Evolutionary conservation across 2,797 vertebrate genomes (phyloP), one percentile per base, ranked within the genome.

Genomic region (Gymnopithys bicolor): DNA sequence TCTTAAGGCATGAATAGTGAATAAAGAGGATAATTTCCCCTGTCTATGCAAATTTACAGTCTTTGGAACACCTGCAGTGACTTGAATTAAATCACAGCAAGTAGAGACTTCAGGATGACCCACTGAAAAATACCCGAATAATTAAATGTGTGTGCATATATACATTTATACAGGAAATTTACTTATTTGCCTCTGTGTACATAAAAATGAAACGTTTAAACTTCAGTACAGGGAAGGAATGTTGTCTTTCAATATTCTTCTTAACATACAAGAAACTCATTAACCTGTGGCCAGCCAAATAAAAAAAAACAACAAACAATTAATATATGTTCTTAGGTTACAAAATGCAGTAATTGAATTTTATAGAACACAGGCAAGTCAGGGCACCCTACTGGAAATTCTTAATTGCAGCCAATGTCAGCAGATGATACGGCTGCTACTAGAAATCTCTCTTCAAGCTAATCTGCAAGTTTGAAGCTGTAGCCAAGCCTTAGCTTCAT

Each of bases 51-150:
- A 89, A 81, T 70, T 69, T 53, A 52, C 39, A 69, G 32, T 66
- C 46, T 62, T 66, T 43, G 86, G 41, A 93, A 91, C 62, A 90
- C 45, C 84, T 78, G 51, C 73, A 78, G 51, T 69, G 43, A 70
- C 55, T 43, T 78, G 45, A 91, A 82, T 87, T 75, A 92, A 90
- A 76, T 81, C 62, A 89, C 66, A 81, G 67, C 23, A 84, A 86
- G 75, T 16, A 89, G 37, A 49, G 37, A 67, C 33, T 80, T 77
- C 46, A 83, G n/a, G 62, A 62, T 56, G 71, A 85, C 32, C 68
- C 35, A 60, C 17, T 68, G 62, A 81, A 74, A 76, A 67, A 87
- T 2, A 45, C 7, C n/a, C 41, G 16, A 71, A 32, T 35, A 37
- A 64, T 56, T 76, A 71, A 71, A 76, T 37, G 4, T 28, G 10